phyloP scores from a whole-genome alignment of 2,113 vertebrate genomes.

The Tonatia bakeri region DNA sequence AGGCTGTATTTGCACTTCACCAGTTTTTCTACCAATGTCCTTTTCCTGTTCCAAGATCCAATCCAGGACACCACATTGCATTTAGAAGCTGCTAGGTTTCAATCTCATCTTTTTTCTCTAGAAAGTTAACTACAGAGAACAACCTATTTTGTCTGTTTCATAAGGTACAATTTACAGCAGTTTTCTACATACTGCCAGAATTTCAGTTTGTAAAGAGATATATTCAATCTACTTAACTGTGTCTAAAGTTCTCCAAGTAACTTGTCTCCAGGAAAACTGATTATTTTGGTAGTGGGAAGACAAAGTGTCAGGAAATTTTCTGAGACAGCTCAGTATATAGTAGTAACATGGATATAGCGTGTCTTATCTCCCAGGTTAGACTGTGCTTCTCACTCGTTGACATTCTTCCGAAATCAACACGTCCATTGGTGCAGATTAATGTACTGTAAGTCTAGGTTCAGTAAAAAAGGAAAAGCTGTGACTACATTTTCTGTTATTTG shows the following conservation, averaged over 20 bases:
- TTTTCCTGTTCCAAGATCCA: background rate
- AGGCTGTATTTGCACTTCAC: background rate
- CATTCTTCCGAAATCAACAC: background rate
- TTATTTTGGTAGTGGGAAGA: background rate
- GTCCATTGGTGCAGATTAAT: background rate
- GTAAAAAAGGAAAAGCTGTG: background rate
- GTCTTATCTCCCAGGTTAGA: background rate
- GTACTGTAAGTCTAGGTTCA: background rate
- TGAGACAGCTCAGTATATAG: background rate
- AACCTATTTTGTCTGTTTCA: background rate
- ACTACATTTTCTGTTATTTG: background rate
- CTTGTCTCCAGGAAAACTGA: background rate
- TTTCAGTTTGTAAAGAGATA: background rate
- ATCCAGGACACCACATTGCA: background rate
- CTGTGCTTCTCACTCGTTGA: background rate
- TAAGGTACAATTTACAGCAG: background rate
- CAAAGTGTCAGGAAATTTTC: background rate
- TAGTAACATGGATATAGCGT: background rate
- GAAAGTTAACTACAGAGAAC: background rate
- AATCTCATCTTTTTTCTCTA: background rate
- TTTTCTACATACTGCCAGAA: conserved; percentile 20
- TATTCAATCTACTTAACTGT: background rate
- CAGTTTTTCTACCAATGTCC: background rate
- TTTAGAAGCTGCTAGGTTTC: background rate
- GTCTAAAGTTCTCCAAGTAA: conserved; percentile 13